A percentile compares a stretch with the other conserved stretches of the same genome.
Evolutionary conservation across 2,888 invertebrate species (phyloP).

Genomic region (Orthosia incerta): DNA sequence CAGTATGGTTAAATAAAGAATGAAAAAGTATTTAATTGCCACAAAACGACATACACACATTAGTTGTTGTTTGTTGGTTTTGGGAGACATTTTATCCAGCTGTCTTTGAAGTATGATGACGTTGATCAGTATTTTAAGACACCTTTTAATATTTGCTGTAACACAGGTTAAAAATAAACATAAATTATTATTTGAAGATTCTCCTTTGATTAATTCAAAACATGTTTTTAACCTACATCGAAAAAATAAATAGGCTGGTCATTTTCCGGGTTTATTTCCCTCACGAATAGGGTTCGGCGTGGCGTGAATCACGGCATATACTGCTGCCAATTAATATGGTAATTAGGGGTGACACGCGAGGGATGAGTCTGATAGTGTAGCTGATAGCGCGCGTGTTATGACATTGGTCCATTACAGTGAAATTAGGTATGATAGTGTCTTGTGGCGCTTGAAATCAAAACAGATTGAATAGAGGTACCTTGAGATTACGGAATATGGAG

Average conservation of each 20-base stretch:
- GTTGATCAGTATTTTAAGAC: too few relatives aligned
- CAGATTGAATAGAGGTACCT: not conserved
- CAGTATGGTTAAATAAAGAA: too few relatives aligned
- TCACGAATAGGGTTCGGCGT: constrained; percentile 51
- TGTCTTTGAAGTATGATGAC: too few relatives aligned
- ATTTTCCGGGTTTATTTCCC: constrained; percentile 45
- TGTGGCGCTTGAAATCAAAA: constrained; percentile 13
- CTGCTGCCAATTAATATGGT: constrained; percentile 68
- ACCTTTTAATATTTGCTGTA: not conserved
- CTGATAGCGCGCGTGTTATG: constrained; percentile 30
- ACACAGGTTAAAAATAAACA: not conserved
- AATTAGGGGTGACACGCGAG: constrained; percentile 64
- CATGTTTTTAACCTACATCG: not conserved
- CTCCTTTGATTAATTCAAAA: not conserved
- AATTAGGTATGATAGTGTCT: constrained; percentile 5
- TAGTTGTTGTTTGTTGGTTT: too few relatives aligned
- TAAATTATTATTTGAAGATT: not conserved
- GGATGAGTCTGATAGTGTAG: constrained; percentile 43
- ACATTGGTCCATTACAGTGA: not conserved
- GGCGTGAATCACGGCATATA: constrained; percentile 67
- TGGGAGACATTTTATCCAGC: too few relatives aligned
- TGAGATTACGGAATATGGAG: too few relatives aligned
- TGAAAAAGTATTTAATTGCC: too few relatives aligned
- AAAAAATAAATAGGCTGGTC: constrained; percentile 30
- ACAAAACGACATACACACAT: too few relatives aligned